Evolutionary conservation across 2,888 invertebrate species (phyloP).

Genomic region (Plagodis dolabraria): DNA sequence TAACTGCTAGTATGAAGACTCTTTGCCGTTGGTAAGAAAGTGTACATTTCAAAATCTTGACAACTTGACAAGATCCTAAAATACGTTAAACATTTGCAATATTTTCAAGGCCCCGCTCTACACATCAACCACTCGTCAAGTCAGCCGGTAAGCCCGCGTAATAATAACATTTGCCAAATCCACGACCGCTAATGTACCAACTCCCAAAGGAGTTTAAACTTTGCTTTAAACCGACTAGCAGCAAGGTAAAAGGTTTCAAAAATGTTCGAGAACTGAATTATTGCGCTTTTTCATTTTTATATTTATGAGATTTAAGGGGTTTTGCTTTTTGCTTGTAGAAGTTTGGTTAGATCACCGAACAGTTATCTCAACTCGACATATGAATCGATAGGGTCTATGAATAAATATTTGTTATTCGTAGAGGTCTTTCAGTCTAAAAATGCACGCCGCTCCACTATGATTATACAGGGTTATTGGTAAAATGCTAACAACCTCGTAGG

Average conservation of each 20-base stretch:
- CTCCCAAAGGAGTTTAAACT: conserved; percentile 73
- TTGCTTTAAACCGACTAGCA: conserved; percentile 61
- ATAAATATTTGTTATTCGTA: too few relatives aligned
- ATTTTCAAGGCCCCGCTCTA: not conserved
- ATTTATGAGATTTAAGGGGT: conserved; percentile 20
- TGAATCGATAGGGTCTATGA: too few relatives aligned
- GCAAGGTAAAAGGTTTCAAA: conserved; percentile 46
- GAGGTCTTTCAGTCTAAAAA: too few relatives aligned
- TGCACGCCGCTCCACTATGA: too few relatives aligned
- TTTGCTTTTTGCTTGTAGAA: not conserved
- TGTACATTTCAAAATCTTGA: too few relatives aligned
- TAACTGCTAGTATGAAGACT: too few relatives aligned
- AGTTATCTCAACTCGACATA: too few relatives aligned
- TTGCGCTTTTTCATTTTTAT: conserved; percentile 30
- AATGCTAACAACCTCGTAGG: too few relatives aligned
- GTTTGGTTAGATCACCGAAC: too few relatives aligned
- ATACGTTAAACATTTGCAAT: not conserved
- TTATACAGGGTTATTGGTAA: too few relatives aligned
- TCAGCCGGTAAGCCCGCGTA: conserved; percentile 47
- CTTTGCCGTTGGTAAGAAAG: too few relatives aligned
- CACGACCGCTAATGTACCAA: conserved; percentile 67
- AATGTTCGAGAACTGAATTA: conserved; percentile 35
- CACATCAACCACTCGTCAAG: conserved; percentile 31
- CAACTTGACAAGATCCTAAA: too few relatives aligned
- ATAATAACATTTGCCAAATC: conserved; percentile 74